Evolutionary conservation across 2,888 invertebrate genomes (phyloP).

Genomic region (Caenorhabditis sp.): DNA sequence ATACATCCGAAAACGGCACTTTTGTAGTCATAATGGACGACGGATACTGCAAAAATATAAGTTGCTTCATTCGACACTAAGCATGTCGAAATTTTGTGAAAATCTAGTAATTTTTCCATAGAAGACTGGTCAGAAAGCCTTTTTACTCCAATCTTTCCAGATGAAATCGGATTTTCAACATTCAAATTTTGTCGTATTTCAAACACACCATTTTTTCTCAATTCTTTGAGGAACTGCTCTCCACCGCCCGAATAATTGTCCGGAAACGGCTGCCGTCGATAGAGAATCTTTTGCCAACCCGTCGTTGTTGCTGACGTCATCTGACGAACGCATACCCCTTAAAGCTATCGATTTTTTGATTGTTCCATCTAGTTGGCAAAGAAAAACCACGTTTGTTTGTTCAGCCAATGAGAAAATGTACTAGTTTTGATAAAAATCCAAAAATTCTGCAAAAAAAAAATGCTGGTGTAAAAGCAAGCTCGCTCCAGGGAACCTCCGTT

Average conservation of each 20-base stretch:
- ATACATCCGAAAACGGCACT: slow-evolving; percentile 90
- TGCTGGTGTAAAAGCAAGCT: background rate
- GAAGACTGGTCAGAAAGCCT: background rate
- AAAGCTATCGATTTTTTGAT: slow-evolving; percentile 12
- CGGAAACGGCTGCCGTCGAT: slow-evolving; percentile 91
- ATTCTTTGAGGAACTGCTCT: slow-evolving; percentile 90
- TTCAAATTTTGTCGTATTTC: too few relatives aligned
- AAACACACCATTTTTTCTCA: slow-evolving; percentile 85
- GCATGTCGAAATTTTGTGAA: too few relatives aligned
- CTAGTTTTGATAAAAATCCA: background rate
- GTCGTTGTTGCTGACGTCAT: slow-evolving; percentile 35
- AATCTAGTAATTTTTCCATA: too few relatives aligned
- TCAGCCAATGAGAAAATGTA: too few relatives aligned
- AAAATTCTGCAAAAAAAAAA: background rate
- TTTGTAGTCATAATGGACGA: slow-evolving; percentile 88
- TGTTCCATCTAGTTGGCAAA: background rate
- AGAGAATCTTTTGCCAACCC: slow-evolving; percentile 92
- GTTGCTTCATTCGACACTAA: too few relatives aligned
- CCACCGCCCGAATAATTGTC: slow-evolving; percentile 94
- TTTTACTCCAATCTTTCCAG: background rate
- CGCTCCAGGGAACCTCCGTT: background rate
- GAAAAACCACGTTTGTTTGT: background rate
- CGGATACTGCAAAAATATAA: slow-evolving; percentile 86
- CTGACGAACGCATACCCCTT: slow-evolving; percentile 44
- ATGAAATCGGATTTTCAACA: too few relatives aligned